Evolutionary conservation across 2,113 vertebrate genomes (phyloP).

Genomic region (Odontesthes bonariensis): DNA sequence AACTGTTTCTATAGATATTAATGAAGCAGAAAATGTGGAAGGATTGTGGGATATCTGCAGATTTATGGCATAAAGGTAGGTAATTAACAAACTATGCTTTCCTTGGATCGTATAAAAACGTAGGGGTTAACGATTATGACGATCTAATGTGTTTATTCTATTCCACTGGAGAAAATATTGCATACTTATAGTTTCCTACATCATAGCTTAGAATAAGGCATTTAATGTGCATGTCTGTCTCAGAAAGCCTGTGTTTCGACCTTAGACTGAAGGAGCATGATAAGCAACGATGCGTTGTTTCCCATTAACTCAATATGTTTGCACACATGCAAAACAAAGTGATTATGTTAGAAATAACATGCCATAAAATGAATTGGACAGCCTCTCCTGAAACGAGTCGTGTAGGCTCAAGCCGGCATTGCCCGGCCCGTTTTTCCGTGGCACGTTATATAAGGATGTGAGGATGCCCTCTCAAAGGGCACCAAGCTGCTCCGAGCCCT

Average conservation of each 20-base stretch:
- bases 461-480: slow-evolving; percentile 68
- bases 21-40: slow-evolving; percentile 7
- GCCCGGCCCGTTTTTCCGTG: slow-evolving; percentile 61
- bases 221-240: slow-evolving; percentile 3
- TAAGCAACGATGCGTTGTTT: slow-evolving; percentile 23
- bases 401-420: slow-evolving; percentile 46
- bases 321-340: slow-evolving; percentile 44
- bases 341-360: background rate
- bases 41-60: background rate
- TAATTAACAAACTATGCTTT: slow-evolving; percentile 4
- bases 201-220: slow-evolving; percentile 63
- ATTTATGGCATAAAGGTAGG: slow-evolving; percentile 26
- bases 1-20: background rate
- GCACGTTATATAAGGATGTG: slow-evolving; percentile 71
- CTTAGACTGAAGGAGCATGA: slow-evolving; percentile 5
- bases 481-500: slow-evolving; percentile 48
- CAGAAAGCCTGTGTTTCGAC: background rate
- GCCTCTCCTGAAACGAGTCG: slow-evolving; percentile 30
- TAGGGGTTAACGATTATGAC: background rate
- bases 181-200: slow-evolving; percentile 36
- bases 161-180: slow-evolving; percentile 10
- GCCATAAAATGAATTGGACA: slow-evolving; percentile 14
- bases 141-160: slow-evolving; percentile 19
- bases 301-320: slow-evolving; percentile 6
- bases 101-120: slow-evolving; percentile 29